Evolutionary conservation across 2,888 invertebrate species (phyloP).

Genomic region (Netelia fuscicornis): DNA sequence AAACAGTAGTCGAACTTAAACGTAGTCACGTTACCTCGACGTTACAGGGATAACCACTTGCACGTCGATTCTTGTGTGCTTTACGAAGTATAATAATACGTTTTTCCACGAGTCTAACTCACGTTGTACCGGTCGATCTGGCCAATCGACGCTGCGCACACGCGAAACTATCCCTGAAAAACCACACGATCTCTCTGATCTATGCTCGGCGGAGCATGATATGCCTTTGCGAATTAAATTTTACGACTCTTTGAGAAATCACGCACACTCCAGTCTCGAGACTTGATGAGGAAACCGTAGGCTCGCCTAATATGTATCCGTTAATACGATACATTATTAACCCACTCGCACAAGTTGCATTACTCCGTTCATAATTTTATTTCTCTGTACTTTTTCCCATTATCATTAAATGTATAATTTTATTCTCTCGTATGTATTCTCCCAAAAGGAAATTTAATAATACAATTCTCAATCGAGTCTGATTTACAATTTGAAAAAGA

Average conservation of each 20-base stretch:
- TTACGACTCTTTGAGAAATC: constrained; percentile 60
- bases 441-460: not conserved
- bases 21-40: constrained; percentile 32
- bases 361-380: not conserved
- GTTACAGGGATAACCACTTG: constrained; percentile 26
- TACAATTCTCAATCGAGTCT: not conserved
- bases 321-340: constrained; percentile 32
- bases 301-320: constrained; percentile 18
- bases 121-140: constrained; percentile 73
- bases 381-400: not conserved
- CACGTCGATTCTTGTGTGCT: constrained; percentile 69
- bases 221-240: constrained; percentile 65
- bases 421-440: not conserved
- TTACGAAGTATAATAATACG: constrained; percentile 69
- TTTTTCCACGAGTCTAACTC: constrained; percentile 63
- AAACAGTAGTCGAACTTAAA: constrained; percentile 33
- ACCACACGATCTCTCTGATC: constrained; percentile 63
- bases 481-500: not conserved
- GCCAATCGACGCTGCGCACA: constrained; percentile 68
- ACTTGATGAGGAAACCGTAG: constrained; percentile 53
- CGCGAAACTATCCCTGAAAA: constrained; percentile 30
- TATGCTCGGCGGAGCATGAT: constrained; percentile 66
- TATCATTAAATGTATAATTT: not conserved
- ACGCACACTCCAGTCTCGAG: constrained; percentile 11
- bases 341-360: constrained; percentile 14